These are phyloP conservation scores for Numenius phaeopus DNA, from an alignment of 2,797 vertebrate species.

Conservation along the genomic window DNA sequence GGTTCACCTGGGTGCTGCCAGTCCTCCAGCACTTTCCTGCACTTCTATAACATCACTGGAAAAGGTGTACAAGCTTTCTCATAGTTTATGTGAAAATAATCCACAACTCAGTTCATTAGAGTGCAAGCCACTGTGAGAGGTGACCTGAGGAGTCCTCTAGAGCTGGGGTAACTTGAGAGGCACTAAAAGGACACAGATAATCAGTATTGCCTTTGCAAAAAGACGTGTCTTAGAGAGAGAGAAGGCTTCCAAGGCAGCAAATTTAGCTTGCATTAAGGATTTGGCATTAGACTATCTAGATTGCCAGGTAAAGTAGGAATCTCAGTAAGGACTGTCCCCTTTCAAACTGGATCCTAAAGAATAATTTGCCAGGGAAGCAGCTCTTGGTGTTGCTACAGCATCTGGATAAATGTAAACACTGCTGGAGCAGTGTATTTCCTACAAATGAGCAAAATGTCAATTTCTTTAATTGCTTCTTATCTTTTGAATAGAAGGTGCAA, in stretches of 20 bases:
- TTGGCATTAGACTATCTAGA: neutral
- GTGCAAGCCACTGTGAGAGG: neutral
- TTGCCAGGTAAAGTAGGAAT: neutral
- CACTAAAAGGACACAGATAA: neutral
- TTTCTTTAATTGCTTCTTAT: neutral
- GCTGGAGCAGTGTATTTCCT: neutral
- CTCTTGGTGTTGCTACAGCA: neutral
- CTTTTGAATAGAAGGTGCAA: neutral
- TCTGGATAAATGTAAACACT: neutral
- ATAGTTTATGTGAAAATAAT: neutral
- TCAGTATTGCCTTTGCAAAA: neutral
- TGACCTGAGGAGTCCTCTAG: neutral
- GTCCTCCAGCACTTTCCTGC: neutral
- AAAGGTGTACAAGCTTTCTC: neutral
- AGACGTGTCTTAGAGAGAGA: neutral
- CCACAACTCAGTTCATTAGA: neutral
- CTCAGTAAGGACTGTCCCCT: neutral
- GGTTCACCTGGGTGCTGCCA: neutral
- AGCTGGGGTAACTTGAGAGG: conserved; percentile 6
- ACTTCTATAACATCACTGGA: neutral
- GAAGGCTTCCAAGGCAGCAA: neutral
- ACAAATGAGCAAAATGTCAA: neutral
- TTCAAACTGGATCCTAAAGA: neutral
- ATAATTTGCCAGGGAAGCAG: neutral
- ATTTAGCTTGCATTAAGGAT: neutral